A percentile compares a stretch with the other conserved stretches of the same genome.
Conservation (phyloP, 2,113 vertebrate species). For the Protobothrops flavoviridis region DNA sequence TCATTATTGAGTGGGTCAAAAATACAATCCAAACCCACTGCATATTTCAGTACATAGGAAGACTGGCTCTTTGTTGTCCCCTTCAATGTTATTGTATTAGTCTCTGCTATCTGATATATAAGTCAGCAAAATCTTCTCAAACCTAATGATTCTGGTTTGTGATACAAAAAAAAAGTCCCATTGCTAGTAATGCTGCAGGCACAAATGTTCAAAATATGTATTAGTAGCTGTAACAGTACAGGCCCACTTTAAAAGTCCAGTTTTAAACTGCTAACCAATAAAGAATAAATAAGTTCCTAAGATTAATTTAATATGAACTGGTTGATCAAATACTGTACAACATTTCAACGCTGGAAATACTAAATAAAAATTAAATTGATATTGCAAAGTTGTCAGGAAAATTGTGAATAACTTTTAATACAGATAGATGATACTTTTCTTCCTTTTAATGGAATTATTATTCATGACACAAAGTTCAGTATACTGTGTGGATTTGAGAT, state of each 20-base stretch:
- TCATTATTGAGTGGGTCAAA: not conserved
- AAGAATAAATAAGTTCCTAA: constrained; percentile 12
- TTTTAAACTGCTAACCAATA: not conserved
- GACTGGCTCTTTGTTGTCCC: not conserved
- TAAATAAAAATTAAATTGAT: constrained; percentile 39
- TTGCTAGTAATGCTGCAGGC: not conserved
- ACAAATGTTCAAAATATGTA: not conserved
- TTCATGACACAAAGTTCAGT: not conserved
- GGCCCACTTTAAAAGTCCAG: not conserved
- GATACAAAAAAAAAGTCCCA: not conserved
- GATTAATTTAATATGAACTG: not conserved
- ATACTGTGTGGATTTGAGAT: not conserved
- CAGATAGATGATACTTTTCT: not conserved
- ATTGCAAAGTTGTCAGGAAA: constrained; percentile 33
- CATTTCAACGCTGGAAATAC: constrained; percentile 28
- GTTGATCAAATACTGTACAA: constrained; percentile 29
- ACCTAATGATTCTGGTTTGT: not conserved
- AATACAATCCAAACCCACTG: not conserved
- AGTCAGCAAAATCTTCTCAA: not conserved
- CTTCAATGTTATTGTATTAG: not conserved
- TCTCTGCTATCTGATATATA: not conserved
- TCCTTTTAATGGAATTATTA: not conserved
- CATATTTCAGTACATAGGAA: not conserved
- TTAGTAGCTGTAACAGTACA: not conserved
- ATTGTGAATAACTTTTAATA: not conserved